phyloP scores from a whole-genome alignment of 2,888 invertebrate species.

The Ramazzottius varieornatus region DNA sequence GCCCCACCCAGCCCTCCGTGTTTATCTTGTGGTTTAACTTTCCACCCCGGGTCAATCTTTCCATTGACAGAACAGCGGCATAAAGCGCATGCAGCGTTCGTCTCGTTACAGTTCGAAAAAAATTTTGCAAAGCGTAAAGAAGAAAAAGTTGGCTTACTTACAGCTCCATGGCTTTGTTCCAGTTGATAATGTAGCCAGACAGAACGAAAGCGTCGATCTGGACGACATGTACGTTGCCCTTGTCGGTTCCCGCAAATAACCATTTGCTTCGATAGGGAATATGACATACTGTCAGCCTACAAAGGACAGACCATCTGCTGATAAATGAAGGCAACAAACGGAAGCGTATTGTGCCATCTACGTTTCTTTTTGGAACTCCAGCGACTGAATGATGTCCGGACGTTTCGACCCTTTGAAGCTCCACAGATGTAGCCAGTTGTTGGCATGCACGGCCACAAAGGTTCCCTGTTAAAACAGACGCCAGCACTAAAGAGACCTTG shows the following conservation, averaged over 20 bases:
- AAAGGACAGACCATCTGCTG: slow-evolving; percentile 9
- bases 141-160: slow-evolving; percentile 12
- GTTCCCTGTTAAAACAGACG: slow-evolving; percentile 35
- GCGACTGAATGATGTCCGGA: slow-evolving; percentile 76
- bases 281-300: slow-evolving; percentile 71
- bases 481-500: too few relatives aligned
- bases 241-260: slow-evolving; percentile 90
- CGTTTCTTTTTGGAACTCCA: slow-evolving; percentile 92
- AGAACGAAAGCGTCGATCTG: slow-evolving; percentile 82
- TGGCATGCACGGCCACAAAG: slow-evolving; percentile 73
- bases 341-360: slow-evolving; percentile 9
- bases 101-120: not conserved
- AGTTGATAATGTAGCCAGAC: slow-evolving; percentile 94
- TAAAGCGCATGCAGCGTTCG: too few relatives aligned
- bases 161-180: slow-evolving; percentile 99
- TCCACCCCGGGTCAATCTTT: too few relatives aligned
- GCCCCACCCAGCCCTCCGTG: too few relatives aligned
- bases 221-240: slow-evolving; percentile 89
- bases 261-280: slow-evolving; percentile 91
- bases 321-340: not conserved
- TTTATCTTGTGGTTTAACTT: too few relatives aligned
- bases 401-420: slow-evolving; percentile 65
- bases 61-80: too few relatives aligned
- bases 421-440: slow-evolving; percentile 90
- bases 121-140: not conserved